Base-by-base conservation (phyloP, 2,888 invertebrate genomes). In the Belgica antarctica region DNA sequence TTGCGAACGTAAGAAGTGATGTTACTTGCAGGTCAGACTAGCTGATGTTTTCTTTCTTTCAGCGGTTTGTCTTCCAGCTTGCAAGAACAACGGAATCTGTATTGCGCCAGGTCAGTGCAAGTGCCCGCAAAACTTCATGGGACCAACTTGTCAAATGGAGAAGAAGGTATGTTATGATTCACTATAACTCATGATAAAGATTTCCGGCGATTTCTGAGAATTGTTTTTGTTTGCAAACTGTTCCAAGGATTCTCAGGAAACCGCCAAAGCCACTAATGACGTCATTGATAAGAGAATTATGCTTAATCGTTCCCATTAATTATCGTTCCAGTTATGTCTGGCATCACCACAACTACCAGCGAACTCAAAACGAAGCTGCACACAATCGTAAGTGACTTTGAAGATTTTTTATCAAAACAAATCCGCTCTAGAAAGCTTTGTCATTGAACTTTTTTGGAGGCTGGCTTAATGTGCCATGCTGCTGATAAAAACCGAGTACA, bases 51-150 rank as follows among this genome's bases (percentile, higher is more conserved):
- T 19, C 17, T 36, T 62, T 22, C 31, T 52, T 57, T 57, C 77
- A 92, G 93, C 90, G 0, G 82, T 85, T 73, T 94, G 94, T 76
- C 77, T 83, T 19, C 89, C 89, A 0, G 81, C 83, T 0, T 95
- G 94, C 77, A 82, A 87, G 76, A 92, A 94, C 78, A 88, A 86
- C 69, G 94, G 94, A 0, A 87, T 89, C 63, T 95, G 94, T 75
- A 77, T 89, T 1, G 83, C 83, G 25, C 88, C 89, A 0, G 88
- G 91, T 76, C 81, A 86, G 0, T 95, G 94, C 75, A 80, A 85
- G 46, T 95, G 94, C 75, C 84, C 89, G 0, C 83, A 86, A 62
- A 87, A 87, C 76, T 92, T 82, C 79, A 83, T 84, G 52, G 92
- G 92, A 2, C 84, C 85, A 0, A 83, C 84, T 74, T 93, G 93